A percentile compares a stretch with the other conserved stretches of the same genome.
Conservation (phyloP, 2,888 invertebrate species). For the Ceraclea dissimilis region DNA sequence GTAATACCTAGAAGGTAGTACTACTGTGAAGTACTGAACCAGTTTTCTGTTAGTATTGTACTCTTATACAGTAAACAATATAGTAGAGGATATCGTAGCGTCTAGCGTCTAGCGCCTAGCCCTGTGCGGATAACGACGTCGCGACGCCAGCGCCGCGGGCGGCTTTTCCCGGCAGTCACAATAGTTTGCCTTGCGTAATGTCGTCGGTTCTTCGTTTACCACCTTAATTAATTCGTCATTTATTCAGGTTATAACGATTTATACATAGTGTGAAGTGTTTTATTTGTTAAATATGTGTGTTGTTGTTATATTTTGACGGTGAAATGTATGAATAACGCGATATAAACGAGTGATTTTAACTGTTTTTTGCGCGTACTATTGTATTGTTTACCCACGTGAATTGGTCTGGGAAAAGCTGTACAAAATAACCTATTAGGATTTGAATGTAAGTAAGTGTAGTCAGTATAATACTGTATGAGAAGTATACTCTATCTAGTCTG, state of each 20-base stretch:
- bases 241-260: not conserved
- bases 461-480: not conserved
- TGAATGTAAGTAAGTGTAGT: slow-evolving; percentile 4
- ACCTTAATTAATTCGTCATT: not conserved
- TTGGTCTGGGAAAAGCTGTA: slow-evolving; percentile 8
- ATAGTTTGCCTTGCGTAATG: slow-evolving; percentile 13
- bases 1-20: too few species aligned
- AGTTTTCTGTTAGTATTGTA: too few species aligned
- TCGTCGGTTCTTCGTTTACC: slow-evolving; percentile 2
- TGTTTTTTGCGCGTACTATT: slow-evolving; percentile 4
- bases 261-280: not conserved
- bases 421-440: slow-evolving; percentile 5
- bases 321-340: not conserved
- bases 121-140: slow-evolving; percentile 4
- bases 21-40: too few species aligned
- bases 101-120: not conserved
- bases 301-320: not conserved
- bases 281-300: slow-evolving; percentile 1
- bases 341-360: not conserved
- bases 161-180: slow-evolving; percentile 15
- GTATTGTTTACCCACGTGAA: slow-evolving; percentile 18
- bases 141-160: slow-evolving; percentile 13
- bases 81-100: too few species aligned
- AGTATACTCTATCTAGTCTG: not conserved
- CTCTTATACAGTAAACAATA: too few species aligned